Conservation (phyloP, 2,888 invertebrate genomes). For the Autographa pulchrina region DNA sequence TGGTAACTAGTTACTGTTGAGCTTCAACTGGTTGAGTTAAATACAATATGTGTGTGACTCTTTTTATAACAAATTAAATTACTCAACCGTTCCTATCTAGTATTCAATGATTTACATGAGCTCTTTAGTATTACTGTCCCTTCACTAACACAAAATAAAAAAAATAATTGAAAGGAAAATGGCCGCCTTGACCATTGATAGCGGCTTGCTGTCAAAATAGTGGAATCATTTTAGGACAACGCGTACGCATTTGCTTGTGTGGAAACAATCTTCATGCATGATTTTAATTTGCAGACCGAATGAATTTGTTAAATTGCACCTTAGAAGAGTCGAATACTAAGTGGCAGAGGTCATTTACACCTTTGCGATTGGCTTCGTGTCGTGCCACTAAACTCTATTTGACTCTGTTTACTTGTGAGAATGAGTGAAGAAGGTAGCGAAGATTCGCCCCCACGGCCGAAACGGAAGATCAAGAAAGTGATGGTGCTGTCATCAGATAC, state of each 20-base stretch:
- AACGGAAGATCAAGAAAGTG: constrained; percentile 79
- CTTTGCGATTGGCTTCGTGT: constrained; percentile 83
- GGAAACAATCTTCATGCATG: constrained; percentile 64
- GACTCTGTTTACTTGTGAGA: constrained; percentile 69
- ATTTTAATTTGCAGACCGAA: constrained; percentile 69
- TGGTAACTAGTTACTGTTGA: too few species aligned
- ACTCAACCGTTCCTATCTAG: too few species aligned
- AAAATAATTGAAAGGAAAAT: constrained; percentile 78
- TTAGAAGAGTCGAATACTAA: constrained; percentile 68
- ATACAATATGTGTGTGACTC: too few species aligned
- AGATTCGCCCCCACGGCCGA: constrained; percentile 76
- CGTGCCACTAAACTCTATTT: constrained; percentile 71
- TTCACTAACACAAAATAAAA: constrained; percentile 44
- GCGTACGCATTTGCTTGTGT: constrained; percentile 69
- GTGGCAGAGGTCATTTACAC: constrained; percentile 84
- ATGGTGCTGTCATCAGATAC: constrained; percentile 78
- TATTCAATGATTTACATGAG: too few species aligned
- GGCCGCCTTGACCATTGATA: constrained; percentile 83
- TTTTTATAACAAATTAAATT: too few species aligned
- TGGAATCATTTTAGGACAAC: constrained; percentile 72
- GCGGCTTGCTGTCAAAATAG: constrained; percentile 89
- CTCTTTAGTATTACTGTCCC: not conserved
- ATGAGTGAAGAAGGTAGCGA: constrained; percentile 84
- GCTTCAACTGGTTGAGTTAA: too few species aligned
- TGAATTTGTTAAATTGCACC: constrained; percentile 68